These are phyloP conservation scores for Zonitis immaculata DNA, from an alignment of 2,888 invertebrate species.

Conservation along the genomic window DNA sequence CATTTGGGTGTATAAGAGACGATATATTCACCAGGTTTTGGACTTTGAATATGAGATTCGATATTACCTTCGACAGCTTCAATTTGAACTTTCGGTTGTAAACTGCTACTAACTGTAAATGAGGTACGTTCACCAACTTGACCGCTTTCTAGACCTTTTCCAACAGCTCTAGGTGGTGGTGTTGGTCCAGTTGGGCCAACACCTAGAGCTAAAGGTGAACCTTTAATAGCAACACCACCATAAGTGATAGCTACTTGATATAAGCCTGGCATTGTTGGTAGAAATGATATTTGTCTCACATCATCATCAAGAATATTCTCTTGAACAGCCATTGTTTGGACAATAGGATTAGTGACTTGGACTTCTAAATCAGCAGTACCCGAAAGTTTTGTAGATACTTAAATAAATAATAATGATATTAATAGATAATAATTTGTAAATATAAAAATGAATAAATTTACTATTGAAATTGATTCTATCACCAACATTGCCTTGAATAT, in stretches of 20 bases:
- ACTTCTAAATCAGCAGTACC: conserved; percentile 84
- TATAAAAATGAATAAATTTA: conserved; percentile 44
- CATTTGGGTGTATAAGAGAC: conserved; percentile 88
- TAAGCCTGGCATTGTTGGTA: conserved; percentile 78
- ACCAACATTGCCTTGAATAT: conserved; percentile 72
- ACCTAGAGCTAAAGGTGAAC: conserved; percentile 55
- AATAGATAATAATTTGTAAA: neutral
- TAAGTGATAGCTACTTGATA: conserved; percentile 64
- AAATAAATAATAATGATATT: conserved; percentile 24
- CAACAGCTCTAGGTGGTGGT: conserved; percentile 58
- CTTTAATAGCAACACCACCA: conserved; percentile 58
- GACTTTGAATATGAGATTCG: conserved; percentile 53
- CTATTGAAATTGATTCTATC: conserved; percentile 78
- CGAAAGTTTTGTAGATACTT: conserved; percentile 76
- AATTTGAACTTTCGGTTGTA: conserved; percentile 61
- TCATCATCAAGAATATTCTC: conserved; percentile 66
- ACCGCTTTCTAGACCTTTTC: conserved; percentile 64
- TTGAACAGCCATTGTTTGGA: conserved; percentile 76
- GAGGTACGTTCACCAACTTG: conserved; percentile 68
- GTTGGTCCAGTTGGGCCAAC: conserved; percentile 59
- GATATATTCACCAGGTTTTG: conserved; percentile 72
- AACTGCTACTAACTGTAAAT: conserved; percentile 61
- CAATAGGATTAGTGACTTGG: conserved; percentile 80
- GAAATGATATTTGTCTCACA: conserved; percentile 71
- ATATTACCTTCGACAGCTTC: conserved; percentile 52